Evolutionary conservation across 1,140 invertebrate genomes (phyloP).

Genomic region (Cylas formicarius): DNA sequence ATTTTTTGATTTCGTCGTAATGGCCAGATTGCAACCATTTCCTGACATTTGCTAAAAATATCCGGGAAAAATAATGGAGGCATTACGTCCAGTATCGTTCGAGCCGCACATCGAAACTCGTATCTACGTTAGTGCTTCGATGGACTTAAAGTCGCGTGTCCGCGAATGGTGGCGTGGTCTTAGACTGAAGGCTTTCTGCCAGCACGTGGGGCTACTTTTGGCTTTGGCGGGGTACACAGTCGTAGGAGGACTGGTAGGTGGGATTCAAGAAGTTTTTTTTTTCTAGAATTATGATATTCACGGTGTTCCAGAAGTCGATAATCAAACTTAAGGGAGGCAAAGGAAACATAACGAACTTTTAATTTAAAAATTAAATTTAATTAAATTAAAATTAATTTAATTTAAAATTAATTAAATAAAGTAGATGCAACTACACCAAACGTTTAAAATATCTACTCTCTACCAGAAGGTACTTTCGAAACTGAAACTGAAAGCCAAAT

Average conservation of each 20-base stretch:
- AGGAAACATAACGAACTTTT: conserved; percentile 1
- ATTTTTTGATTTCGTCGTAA: too few species aligned
- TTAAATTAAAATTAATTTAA: conserved; percentile 3
- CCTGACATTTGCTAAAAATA: too few species aligned
- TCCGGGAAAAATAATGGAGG: too few species aligned
- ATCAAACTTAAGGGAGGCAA: not conserved
- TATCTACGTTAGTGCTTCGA: conserved; percentile 30
- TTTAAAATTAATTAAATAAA: too few species aligned
- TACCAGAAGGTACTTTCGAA: too few species aligned
- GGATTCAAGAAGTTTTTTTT: not conserved
- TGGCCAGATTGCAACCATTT: too few species aligned
- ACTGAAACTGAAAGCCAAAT: too few species aligned
- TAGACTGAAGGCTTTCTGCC: conserved; percentile 53
- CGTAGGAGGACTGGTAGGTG: conserved; percentile 65
- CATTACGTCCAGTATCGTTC: too few species aligned
- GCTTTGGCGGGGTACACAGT: conserved; percentile 65
- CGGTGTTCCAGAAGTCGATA: not conserved
- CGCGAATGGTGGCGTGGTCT: conserved; percentile 44
- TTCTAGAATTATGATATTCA: conserved; percentile 3
- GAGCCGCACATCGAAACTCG: conserved; percentile 34
- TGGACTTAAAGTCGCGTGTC: conserved; percentile 33
- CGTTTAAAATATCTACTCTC: too few species aligned
- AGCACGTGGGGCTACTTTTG: conserved; percentile 62
- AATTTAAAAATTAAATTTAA: not conserved
- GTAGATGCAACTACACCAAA: too few species aligned